Evolutionary conservation across 2,113 vertebrate genomes (phyloP).

Genomic region (Pitta sordida): DNA sequence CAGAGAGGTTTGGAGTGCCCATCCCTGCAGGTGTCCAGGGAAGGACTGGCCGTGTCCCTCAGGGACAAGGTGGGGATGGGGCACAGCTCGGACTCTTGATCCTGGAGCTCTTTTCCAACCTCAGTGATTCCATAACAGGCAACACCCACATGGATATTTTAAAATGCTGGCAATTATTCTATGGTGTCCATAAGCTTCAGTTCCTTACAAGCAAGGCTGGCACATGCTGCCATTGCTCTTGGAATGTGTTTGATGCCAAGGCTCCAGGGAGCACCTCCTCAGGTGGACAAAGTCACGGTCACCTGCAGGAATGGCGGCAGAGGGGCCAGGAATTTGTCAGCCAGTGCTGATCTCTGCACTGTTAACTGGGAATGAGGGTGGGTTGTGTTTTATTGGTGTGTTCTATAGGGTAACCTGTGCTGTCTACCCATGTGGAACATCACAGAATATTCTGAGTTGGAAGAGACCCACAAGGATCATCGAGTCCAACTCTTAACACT

Average conservation of each 20-base stretch:
- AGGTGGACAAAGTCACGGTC: background rate
- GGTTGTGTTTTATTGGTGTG: background rate
- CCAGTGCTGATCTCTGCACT: background rate
- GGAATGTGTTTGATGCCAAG: background rate
- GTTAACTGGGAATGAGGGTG: background rate
- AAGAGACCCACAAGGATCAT: no score
- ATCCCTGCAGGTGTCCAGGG: background rate
- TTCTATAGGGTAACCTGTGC: background rate
- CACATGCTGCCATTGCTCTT: background rate
- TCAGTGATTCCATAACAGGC: background rate
- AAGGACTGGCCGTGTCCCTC: background rate
- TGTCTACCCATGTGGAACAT: background rate
- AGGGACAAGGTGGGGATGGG: background rate
- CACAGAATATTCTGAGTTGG: no score
- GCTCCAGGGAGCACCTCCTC: background rate
- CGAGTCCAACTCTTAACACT: no score
- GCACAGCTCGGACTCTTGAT: accelerated
- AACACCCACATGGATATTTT: background rate
- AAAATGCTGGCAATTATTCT: background rate
- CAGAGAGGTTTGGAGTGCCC: background rate
- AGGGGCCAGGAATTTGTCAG: background rate
- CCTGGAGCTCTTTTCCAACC: background rate
- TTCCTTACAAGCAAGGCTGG: background rate
- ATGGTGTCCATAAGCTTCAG: background rate
- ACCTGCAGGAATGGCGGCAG: background rate